Base-by-base conservation (phyloP, 2,113 vertebrate genomes). In the Calypte anna region DNA sequence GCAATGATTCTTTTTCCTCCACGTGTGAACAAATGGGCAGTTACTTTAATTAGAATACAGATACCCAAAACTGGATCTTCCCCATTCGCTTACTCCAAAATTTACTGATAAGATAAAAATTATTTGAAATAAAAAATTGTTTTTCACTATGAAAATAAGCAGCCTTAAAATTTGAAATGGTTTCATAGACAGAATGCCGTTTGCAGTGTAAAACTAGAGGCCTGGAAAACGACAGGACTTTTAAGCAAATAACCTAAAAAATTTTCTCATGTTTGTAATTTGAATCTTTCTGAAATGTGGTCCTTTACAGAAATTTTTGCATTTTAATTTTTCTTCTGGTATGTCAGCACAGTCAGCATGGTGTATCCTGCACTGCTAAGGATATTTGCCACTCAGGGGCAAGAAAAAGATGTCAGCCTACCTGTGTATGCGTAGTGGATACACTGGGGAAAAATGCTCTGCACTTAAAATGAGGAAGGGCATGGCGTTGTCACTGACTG, bases 381-480 rank as follows among this genome's bases (percentile, higher is more conserved):
- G 85, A 2, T 36, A 23, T 73, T 85, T 88, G 48, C 50, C 40
- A 64, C 21, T 25, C 74, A n/a, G 67, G 27, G 57, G 28, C 40
- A 51, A 59, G 69, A 55, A 28, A 30, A 77, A 48, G 33, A 27
- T 7, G 67, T n/a, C 61, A 75, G 58, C 54, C n/a, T 36, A 0
- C 57, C 31, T 64, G 28, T 33, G 12, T 33, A 3, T 44, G 22
- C 0, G 0, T 46, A 33, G n/a, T 20, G 59, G 50, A 74, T 90
- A n/a, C 27, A 50, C 20, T 27, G 9, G 31, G 27, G 63, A 18
- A 48, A 38, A 68, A 30, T 15, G 36, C 19, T 58, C 14, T n/a
- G 43, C 54, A 16, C 23, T 24, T 54, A 4, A 53, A 21, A 20
- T 3, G 0, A 22, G 36, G 14, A n/a, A 0, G 19, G 10, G 5